A percentile compares a stretch with the other conserved stretches of the same genome.
These are phyloP conservation scores for Drosophila seclusa DNA, from an alignment of 2,888 invertebrate species.

Conservation along the genomic window DNA sequence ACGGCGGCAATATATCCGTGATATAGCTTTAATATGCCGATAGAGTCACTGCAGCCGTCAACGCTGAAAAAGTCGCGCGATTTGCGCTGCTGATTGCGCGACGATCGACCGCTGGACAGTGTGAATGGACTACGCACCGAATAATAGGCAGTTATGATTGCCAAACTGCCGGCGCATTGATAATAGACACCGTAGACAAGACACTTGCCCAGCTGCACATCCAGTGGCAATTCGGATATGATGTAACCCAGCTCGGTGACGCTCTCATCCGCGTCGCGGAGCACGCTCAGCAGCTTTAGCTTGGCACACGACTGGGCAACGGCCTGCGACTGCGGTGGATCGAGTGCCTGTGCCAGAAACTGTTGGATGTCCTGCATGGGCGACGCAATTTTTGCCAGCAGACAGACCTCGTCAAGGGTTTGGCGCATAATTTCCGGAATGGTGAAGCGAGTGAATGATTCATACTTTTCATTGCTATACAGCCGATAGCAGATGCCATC, in stretches of 20 bases:
- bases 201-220: conserved; percentile 96
- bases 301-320: conserved; percentile 90
- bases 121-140: conserved; percentile 92
- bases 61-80: conserved; percentile 90
- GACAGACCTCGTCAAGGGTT: conserved; percentile 94
- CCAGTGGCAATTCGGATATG: conserved; percentile 95
- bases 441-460: conserved; percentile 89
- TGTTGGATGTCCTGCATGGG: conserved; percentile 91
- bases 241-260: conserved; percentile 95
- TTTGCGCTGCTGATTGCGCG: conserved; percentile 86
- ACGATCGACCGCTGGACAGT: conserved; percentile 89
- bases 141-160: conserved; percentile 95
- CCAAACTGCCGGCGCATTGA: conserved; percentile 96
- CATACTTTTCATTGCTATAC: conserved; percentile 90
- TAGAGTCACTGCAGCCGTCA: conserved; percentile 94
- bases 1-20: conserved; percentile 90
- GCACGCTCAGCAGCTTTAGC: conserved; percentile 92
- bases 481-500: conserved; percentile 94
- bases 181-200: conserved; percentile 94
- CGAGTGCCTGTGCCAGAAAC: conserved; percentile 92
- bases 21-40: conserved; percentile 93
- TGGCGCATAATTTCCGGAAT: conserved; percentile 95
- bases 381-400: conserved; percentile 94
- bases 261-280: conserved; percentile 89
- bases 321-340: conserved; percentile 92